Evolutionary conservation across 2,888 invertebrate genomes (phyloP), one percentile per base, ranked within the genome.

Genomic region (Beris chalybata): DNA sequence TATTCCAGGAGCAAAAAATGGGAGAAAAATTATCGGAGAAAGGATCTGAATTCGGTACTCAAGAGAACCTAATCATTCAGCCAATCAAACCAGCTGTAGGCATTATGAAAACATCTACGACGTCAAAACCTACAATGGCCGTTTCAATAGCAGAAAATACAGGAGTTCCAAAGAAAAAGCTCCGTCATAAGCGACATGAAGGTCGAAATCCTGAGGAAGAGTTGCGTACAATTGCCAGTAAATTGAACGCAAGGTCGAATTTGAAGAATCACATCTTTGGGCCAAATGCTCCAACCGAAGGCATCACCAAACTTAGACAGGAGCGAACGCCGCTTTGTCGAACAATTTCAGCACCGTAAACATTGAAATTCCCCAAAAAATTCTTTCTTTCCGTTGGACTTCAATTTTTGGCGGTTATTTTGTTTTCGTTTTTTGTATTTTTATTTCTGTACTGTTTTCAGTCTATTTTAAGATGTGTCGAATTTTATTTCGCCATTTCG

Each of bases 221-320:
- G 1, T 12, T 13, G 38, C 5, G 38, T 7, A 3, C 38, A 5
- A 9, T 38, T 7, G 9, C 38, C 38, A 38, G 9, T 38, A 52
- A 30, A 11, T 31, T 11, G 5, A 64, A 54, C 30, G 54, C n/a
- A 4, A 45, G 44, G 29, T 6, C 13, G 47, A 57, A 57, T n/a
- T 5, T 11, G 43, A 57, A 57, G 29, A 75, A 78, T 29, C 77
- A 77, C 64, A 69, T 79, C 1, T 79, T 78, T 65, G 73, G 77
- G 13, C 76, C 75, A 66, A 71, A 73, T 61, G 66, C 73, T 50
- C 70, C 69, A 13, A 54, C 64, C 48, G 65, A 64, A 64, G 54
- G n/a, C 6, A 52, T 63, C 43, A 38, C 22, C 29, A 63, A 63
- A 63, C 29, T 53, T 7, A 52, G 63, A 43, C 63, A 53, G 48